Evolutionary conservation across 1,140 invertebrate species (phyloP), one percentile per base, ranked within the genome.

Genomic region (Planococcus citri): DNA sequence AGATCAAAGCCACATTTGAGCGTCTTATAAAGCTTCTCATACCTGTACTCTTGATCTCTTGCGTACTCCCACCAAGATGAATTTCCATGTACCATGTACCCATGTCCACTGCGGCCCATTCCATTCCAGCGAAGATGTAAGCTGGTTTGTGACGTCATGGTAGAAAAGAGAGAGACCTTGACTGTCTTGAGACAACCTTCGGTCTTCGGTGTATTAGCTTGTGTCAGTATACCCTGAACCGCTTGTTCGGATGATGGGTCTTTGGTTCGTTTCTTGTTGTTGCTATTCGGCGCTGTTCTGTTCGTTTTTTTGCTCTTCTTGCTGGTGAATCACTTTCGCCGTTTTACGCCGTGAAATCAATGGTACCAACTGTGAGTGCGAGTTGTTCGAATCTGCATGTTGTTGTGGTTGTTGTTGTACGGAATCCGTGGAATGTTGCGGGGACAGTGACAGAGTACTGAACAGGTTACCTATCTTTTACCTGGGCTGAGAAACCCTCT

Each of bases 171-270:
- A 64, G 60, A 64, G 60, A 64, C 60, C 60, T 64, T 64, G 60
- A 64, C 25, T 64, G 25, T 64, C 10, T 64, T 64, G 25, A 64
- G 60, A 64, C 60, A 64, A 64, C 60, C 60, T 64, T 64, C 60
- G 60, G 10, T 64, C 60, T 64, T 64, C 60, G 60, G 10, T 64
- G 20, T 64, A 64, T 64, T 64, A 27, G 60, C 60, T 64, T 25
- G 22, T 64, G 41, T 51, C 41, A 51, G 41, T 51, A 51, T 51
- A 51, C 41, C 17, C 41, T 51, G 41, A 51, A 51, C 17, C 41
- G 41, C 41, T 51, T 51, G 41, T 17, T 51, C 41, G 41, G 41
- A 51, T 51, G n/a, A 14, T 51, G 29, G 10, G 4, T 51, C 6
- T 4, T 51, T 51, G 2, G 41, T 51, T n/a, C n/a, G n/a, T n/a